Base-by-base conservation (phyloP, 2,888 invertebrate species). In the Megaustenia siamemsis region DNA sequence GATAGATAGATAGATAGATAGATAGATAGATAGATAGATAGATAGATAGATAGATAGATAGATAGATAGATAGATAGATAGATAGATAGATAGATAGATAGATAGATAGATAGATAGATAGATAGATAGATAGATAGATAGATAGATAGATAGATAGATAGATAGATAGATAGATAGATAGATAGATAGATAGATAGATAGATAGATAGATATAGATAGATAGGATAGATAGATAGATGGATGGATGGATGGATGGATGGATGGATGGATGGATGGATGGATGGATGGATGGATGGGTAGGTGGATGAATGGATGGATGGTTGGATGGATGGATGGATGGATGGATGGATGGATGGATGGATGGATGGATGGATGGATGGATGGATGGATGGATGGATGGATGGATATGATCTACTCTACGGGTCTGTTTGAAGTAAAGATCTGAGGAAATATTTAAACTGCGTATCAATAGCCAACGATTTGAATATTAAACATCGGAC, bases 401-500 rank as follows among this genome's bases (percentile, higher is more conserved):
- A 28, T 63, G 28, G 63, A 63, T 63, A 28, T 63, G 63, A n/a
- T n/a, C n/a, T n/a, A n/a, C n/a, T n/a, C n/a, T n/a, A n/a, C n/a
- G n/a, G n/a, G n/a, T n/a, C n/a, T n/a, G n/a, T n/a, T n/a, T n/a
- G n/a, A n/a, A n/a, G 1, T 40, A 1, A 40, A 40, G 12, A 43
- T 8, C 8, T 69, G 24, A 24, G 28, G 40, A 40, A 38, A 24
- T 69, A n/a, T 40, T 5, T 43, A 49, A 35, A 35, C 49, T n/a
- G 60, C 60, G 40, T 24, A 12, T 24, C 3, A 60, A 10, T 60
- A 60, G 10, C n/a, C 56, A 56, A 28, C 2, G 21, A 77, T 77
- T 60, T 77, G 77, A 77, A 60, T 77, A 60, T 38, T 77, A 77
- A 77, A 77, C 60, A 38, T 75, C 5, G 28, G 15, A n/a, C 32